Evolutionary conservation across 2,888 invertebrate genomes (phyloP), one percentile per base, ranked within the genome.

Genomic region (Sialis fuliginosa): DNA sequence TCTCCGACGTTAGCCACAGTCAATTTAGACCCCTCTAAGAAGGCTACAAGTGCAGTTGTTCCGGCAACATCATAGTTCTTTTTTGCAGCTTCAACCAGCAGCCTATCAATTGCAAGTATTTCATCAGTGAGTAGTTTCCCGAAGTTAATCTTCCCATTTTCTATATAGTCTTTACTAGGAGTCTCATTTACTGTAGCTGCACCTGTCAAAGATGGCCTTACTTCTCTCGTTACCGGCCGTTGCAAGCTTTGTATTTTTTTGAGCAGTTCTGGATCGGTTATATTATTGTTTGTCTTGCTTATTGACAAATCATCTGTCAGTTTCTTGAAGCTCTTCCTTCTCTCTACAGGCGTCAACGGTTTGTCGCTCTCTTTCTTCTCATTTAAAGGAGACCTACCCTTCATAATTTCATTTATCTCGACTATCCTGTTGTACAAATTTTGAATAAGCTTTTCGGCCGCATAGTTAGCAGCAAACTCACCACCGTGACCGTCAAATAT

Each of bases 1-100:
- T 96, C 96, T 4, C 96, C 96, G 30, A 96, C 93, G 71, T 96
- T 96, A 9, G 93, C 95, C 31, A 96, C 92, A 52, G 87, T 81
- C 52, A 96, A 66, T 56, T 80, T 76, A 55, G 81, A 78, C 39
- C 77, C 81, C 62, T 91, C 86, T 54, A 95, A 69, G 10, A 95
- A 67, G 32, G 92, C 93, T 54, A 95, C 82, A 41, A 96, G 66
- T 3, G 92, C 91, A 31, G 96, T 96, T 22, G 93, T 92, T 10
- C 96, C 95, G 62, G 77, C 81, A 22, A 81, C 79, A 64, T 81
- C 77, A 58, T 78, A 69, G 59, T 68, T 79, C 54, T 82, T 77
- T 61, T 89, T 90, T 6, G 90, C 89, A 47, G 80, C 77, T 60
- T 87, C 81, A 6, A 93, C 76, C 22, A 93, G 67, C 50, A 83